phyloP scores from a whole-genome alignment of 2,888 invertebrate genomes.

The Drosophila neutralis region DNA sequence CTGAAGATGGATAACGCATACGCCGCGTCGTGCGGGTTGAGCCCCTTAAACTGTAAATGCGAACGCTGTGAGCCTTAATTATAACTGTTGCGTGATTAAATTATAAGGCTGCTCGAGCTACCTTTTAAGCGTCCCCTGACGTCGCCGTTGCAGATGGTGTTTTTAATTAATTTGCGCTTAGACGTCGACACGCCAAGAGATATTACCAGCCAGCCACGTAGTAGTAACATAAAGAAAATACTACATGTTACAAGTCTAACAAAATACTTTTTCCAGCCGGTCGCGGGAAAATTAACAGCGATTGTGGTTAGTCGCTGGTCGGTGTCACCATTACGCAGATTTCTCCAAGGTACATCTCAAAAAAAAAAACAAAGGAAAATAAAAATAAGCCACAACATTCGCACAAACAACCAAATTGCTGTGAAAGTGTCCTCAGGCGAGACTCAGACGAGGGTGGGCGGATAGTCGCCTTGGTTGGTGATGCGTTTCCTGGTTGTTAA shows the following conservation, averaged over 20 bases:
- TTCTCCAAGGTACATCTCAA: constrained; percentile 60
- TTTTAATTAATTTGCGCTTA: constrained; percentile 70
- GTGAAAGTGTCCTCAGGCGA: constrained; percentile 11
- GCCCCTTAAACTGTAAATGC: constrained; percentile 12
- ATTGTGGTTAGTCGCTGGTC: constrained; percentile 35
- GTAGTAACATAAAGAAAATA: constrained; percentile 10
- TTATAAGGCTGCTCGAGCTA: constrained; percentile 45
- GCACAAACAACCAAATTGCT: constrained; percentile 35
- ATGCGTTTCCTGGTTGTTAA: constrained; percentile 28
- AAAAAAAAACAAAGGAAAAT: constrained; percentile 4
- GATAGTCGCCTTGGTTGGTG: not conserved
- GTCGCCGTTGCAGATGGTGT: constrained; percentile 50
- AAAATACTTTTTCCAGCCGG: constrained; percentile 11
- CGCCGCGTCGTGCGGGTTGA: constrained; percentile 25
- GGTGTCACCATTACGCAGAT: constrained; percentile 59
- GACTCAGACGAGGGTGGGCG: constrained; percentile 19
- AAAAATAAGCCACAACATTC: constrained; percentile 2
- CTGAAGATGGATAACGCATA: constrained; percentile 53
- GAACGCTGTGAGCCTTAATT: constrained; percentile 39
- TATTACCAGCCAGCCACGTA: constrained; percentile 38
- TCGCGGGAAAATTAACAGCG: constrained; percentile 45
- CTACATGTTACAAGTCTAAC: constrained; percentile 17
- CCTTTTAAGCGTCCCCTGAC: constrained; percentile 28
- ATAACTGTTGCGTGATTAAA: constrained; percentile 55
- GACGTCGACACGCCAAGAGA: constrained; percentile 48